phyloP scores from a whole-genome alignment of 2,888 invertebrate genomes.

The Scaptomyza cyrtandrae region DNA sequence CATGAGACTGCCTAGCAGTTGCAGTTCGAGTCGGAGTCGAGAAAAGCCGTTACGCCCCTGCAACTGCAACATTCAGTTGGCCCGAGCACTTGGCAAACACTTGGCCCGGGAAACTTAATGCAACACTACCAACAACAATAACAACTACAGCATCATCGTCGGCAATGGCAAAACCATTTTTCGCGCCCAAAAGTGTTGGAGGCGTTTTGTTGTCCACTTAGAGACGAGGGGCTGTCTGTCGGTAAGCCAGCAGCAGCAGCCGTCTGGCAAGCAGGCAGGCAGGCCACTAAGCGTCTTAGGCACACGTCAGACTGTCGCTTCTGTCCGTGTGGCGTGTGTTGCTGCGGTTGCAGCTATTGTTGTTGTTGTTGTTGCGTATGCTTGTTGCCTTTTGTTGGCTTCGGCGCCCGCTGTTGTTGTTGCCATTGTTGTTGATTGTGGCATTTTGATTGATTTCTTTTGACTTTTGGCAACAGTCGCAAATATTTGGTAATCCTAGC shows the following conservation, averaged over 20 bases:
- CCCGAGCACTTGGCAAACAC: conserved; percentile 59
- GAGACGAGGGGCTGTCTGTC: conserved; percentile 72
- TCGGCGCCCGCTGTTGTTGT: conserved; percentile 35
- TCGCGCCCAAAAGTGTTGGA: conserved; percentile 79
- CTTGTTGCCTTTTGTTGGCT: conserved; percentile 57
- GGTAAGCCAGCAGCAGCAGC: conserved; percentile 26
- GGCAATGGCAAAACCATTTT: conserved; percentile 76
- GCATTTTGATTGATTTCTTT: conserved; percentile 78
- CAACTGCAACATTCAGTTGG: conserved; percentile 47
- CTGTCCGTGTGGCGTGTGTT: conserved; percentile 66
- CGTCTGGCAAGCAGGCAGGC: conserved; percentile 46
- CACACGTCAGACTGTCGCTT: conserved; percentile 78
- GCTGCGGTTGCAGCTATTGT: conserved; percentile 32
- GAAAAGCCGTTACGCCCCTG: conserved; percentile 66
- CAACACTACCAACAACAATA: conserved; percentile 22
- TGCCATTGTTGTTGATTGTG: conserved; percentile 68
- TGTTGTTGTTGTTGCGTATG: conserved; percentile 28
- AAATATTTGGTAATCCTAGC: conserved; percentile 76
- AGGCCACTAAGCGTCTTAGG: conserved; percentile 76
- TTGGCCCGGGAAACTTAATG: conserved; percentile 55
- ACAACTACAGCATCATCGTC: conserved; percentile 27
- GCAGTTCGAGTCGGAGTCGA: conserved; percentile 3
- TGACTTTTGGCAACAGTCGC: conserved; percentile 77
- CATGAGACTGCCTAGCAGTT: conserved; percentile 30
- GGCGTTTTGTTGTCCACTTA: conserved; percentile 79